Conservation (phyloP, 2,888 invertebrate genomes). For the Tenthredo distinguenda region DNA sequence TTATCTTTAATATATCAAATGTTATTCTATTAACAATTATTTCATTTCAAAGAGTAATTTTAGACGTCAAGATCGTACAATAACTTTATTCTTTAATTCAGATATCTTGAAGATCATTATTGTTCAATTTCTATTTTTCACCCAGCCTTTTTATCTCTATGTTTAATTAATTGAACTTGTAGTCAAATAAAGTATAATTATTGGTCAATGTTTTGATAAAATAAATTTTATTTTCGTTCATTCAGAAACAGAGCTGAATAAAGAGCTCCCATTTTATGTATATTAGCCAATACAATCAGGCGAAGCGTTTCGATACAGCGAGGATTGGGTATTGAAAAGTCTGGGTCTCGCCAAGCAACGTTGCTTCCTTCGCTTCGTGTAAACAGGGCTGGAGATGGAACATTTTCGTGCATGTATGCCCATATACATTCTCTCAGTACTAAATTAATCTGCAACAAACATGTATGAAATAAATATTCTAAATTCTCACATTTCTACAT, state of each 20-base stretch:
- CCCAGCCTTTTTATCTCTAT: background rate
- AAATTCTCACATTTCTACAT: constrained; percentile 11
- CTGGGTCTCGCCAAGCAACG: constrained; percentile 86
- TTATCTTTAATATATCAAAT: background rate
- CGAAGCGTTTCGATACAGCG: constrained; percentile 90
- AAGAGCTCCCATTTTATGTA: constrained; percentile 87
- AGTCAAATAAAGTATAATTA: background rate
- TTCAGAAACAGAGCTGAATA: constrained; percentile 79
- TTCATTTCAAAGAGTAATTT: background rate
- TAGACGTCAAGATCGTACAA: background rate
- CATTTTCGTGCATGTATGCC: constrained; percentile 93
- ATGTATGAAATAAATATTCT: constrained; percentile 33
- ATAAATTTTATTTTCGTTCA: constrained; percentile 64
- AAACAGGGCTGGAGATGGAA: constrained; percentile 92
- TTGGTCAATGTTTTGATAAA: background rate
- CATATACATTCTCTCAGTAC: constrained; percentile 92
- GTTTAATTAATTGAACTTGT: background rate
- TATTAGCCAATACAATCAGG: constrained; percentile 89
- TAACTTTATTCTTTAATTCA: constrained; percentile 5
- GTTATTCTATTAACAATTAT: background rate
- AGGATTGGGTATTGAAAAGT: constrained; percentile 84
- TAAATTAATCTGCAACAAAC: constrained; percentile 83
- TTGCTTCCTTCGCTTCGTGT: constrained; percentile 72
- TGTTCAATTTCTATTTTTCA: background rate
- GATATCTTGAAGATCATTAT: background rate